These are phyloP conservation scores for Myxocyprinus asiaticus DNA, from an alignment of 2,113 vertebrate species.

Conservation along the genomic window DNA sequence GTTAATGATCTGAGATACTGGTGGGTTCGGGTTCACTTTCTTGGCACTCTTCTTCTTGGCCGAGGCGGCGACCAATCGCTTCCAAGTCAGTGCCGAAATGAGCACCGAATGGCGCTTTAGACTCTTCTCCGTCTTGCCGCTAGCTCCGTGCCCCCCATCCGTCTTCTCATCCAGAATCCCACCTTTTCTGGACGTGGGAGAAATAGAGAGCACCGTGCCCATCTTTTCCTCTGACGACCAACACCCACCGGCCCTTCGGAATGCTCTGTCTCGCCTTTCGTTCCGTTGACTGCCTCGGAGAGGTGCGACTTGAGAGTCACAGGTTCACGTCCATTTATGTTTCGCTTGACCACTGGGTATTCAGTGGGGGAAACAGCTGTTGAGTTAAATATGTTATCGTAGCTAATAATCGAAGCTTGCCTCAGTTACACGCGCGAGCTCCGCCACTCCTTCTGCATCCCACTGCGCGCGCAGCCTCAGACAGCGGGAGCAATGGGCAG, in stretches of 20 bases:
- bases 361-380: constrained; percentile 40
- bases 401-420: constrained; percentile 39
- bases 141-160: constrained; percentile 57
- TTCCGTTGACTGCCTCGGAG: constrained; percentile 45
- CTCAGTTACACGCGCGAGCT: constrained; percentile 43
- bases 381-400: constrained; percentile 28
- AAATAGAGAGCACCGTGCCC: constrained; percentile 90
- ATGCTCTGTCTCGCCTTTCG: constrained; percentile 47
- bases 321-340: constrained; percentile 55
- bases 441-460: constrained; percentile 58
- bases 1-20: constrained; percentile 54
- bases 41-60: constrained; percentile 91
- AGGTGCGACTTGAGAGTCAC: constrained; percentile 44
- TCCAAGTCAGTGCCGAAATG: constrained; percentile 88
- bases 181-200: constrained; percentile 78
- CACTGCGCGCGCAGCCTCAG: constrained; percentile 50
- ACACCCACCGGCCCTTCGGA: constrained; percentile 56
- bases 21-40: constrained; percentile 86
- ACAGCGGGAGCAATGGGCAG: constrained; percentile 58
- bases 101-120: constrained; percentile 84
- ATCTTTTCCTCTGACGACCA: constrained; percentile 69
- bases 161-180: constrained; percentile 65
- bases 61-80: constrained; percentile 84
- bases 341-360: constrained; percentile 45
- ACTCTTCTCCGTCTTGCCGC: constrained; percentile 76